Base-by-base conservation (phyloP, 2,797 vertebrate genomes). In the Ptychobarbus kaznakovi region DNA sequence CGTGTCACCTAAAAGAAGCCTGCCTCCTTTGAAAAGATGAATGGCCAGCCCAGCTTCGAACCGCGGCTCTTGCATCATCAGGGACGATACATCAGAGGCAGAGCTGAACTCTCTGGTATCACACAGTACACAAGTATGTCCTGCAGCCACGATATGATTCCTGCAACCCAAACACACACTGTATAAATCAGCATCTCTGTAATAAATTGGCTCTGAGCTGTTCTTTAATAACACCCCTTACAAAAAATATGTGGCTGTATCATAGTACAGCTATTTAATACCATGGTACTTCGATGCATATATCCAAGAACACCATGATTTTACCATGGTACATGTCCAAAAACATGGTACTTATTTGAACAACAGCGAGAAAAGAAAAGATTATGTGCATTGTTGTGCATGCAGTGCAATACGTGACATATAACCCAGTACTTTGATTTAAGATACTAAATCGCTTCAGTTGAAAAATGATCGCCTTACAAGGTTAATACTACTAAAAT, bases 1-100 rank as follows among this genome's bases (percentile, higher is more conserved):
- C 35, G 7, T 73, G 90, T 95, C 95, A 99, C 98, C 97, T 92
- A 96, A 92, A 66, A 99, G 93, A 51, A 97, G 94, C 65, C 96
- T 91, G 89, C 97, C 97, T 81, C 92, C 97, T 94, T 96, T 96
- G 73, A 95, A 98, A 22, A 99, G 95, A 85, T 99, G 98, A 86
- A 99, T 97, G 13, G 96, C 97, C 89, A 99, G 86, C 0, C 95
- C 97, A 3, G 92, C 97, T 40, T 98, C 93, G 78, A 96, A 93
- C 3, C 86, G 77, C 58, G 94, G 92, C 85, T 93, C 92, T 1
- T 88, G 86, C 18, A 53, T 91, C 20, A 95, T 88, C 16, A 98
- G 91, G 9, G 87, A 16, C 8, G 94, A 91, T 44, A 98, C 90
- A 44, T 96, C 95, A 18, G 92, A 84, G 0, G 96, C 83, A 28